phyloP scores from a whole-genome alignment of 2,888 invertebrate genomes.

The Adela reaumurella region DNA sequence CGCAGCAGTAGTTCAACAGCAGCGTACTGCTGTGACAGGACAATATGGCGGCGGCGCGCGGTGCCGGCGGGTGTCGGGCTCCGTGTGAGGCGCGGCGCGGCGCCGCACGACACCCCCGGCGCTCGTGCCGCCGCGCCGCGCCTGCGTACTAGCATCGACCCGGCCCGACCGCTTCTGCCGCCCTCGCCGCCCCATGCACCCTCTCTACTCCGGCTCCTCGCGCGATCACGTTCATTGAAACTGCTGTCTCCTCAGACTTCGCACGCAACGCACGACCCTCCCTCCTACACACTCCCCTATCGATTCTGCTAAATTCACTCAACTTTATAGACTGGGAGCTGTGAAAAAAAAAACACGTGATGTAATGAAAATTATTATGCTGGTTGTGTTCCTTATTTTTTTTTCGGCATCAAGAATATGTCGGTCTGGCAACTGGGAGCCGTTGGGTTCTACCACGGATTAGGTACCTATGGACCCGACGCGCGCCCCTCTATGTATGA shows the following conservation, averaged over 20 bases:
- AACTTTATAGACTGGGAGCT: no score
- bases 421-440: no score
- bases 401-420: no score
- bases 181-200: constrained; percentile 20
- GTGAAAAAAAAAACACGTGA: no score
- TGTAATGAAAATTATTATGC: no score
- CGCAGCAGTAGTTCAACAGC: constrained; percentile 75
- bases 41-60: constrained; percentile 80
- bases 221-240: constrained; percentile 37
- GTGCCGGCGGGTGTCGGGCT: constrained; percentile 38
- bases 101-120: constrained; percentile 25
- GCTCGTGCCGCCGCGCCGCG: constrained; percentile 33
- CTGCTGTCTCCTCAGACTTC: background rate
- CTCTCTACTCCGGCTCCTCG: constrained; percentile 7
- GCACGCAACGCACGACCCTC: constrained; percentile 17
- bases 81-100: constrained; percentile 49
- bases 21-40: constrained; percentile 97
- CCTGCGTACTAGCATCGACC: constrained; percentile 13
- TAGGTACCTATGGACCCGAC: no score
- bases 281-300: constrained; percentile 36
- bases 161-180: constrained; percentile 43
- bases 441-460: no score
- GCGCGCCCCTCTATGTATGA: no score
- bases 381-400: no score
- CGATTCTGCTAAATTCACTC: constrained; percentile 30